These are phyloP conservation scores for Sebastes reedi DNA, from an alignment of 2,797 vertebrate genomes.

Conservation along the genomic window DNA sequence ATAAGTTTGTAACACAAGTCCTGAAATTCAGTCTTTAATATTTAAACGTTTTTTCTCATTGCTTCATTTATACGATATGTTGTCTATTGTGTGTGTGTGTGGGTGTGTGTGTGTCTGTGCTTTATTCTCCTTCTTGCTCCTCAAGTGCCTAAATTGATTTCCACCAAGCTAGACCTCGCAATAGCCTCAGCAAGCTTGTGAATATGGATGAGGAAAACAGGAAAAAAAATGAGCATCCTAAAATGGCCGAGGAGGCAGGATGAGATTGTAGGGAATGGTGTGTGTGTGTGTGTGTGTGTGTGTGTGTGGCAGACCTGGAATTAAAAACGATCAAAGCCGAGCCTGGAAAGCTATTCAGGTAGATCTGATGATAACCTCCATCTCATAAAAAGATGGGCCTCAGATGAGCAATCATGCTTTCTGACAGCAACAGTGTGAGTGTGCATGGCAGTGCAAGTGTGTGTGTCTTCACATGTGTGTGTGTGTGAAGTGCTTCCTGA, in stretches of 20 bases:
- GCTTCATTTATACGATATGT: neutral
- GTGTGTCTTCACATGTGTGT: neutral
- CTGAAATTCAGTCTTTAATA: neutral
- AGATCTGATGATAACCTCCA: constrained; percentile 81
- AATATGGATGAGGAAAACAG: constrained; percentile 74
- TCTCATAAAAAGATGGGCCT: constrained; percentile 86
- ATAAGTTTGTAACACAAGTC: neutral
- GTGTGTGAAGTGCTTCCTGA: constrained; percentile 55
- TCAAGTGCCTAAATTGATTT: constrained; percentile 75
- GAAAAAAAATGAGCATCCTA: constrained; percentile 45
- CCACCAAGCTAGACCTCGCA: constrained; percentile 46
- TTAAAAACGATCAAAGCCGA: constrained; percentile 82
- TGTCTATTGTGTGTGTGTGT: neutral
- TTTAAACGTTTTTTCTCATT: neutral
- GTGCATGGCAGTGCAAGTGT: constrained; percentile 51
- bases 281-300: constrained; percentile 20
- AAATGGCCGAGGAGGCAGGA: constrained; percentile 55
- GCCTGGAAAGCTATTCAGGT: constrained; percentile 78
- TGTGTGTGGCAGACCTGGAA: constrained; percentile 54
- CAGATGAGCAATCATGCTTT: constrained; percentile 94
- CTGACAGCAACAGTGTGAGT: constrained; percentile 85
- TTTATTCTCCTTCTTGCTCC: constrained; percentile 32
- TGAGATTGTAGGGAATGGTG: constrained; percentile 49
- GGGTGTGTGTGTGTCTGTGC: neutral
- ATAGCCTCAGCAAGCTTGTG: constrained; percentile 65